Conservation (phyloP, 2,113 vertebrate species). For the Chaetops frenatus region DNA sequence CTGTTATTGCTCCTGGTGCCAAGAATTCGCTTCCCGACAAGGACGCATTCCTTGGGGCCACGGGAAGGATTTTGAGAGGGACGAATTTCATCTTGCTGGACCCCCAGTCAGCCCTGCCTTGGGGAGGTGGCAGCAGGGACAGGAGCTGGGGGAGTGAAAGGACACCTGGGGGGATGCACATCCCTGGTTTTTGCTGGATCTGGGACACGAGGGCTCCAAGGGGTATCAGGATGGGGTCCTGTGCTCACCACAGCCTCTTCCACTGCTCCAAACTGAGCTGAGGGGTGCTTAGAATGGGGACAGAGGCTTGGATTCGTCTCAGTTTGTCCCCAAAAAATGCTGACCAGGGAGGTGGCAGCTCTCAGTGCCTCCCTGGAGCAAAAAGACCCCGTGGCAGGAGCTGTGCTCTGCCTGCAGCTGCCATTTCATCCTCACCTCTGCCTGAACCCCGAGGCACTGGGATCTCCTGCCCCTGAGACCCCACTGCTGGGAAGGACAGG, state of each 20-base stretch:
- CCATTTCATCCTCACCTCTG: background rate
- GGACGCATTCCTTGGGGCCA: background rate
- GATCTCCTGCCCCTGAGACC: rapidly evolving
- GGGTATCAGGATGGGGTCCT: rapidly evolving
- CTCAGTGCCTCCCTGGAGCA: rapidly evolving
- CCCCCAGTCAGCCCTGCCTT: background rate
- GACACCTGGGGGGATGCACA: rapidly evolving
- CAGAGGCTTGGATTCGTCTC: background rate
- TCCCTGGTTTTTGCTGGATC: background rate
- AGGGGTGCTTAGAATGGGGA: background rate
- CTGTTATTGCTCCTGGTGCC: background rate
- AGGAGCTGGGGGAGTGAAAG: background rate
- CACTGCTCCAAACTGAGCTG: rapidly evolving
- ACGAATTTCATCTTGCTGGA: rapidly evolving
- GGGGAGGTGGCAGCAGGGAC: background rate
- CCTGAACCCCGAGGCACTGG: background rate
- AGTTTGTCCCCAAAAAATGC: background rate
- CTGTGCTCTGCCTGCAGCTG: background rate
- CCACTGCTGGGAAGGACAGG: too few species aligned
- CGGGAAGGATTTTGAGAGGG: background rate
- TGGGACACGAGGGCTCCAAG: background rate
- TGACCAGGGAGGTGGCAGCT: background rate
- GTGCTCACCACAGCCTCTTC: background rate
- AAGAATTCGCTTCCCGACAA: background rate
- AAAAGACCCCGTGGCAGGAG: background rate